A percentile compares a stretch with the other conserved stretches of the same genome.
Conservation (phyloP, 2,888 invertebrate species). For the Netelia virgata region DNA sequence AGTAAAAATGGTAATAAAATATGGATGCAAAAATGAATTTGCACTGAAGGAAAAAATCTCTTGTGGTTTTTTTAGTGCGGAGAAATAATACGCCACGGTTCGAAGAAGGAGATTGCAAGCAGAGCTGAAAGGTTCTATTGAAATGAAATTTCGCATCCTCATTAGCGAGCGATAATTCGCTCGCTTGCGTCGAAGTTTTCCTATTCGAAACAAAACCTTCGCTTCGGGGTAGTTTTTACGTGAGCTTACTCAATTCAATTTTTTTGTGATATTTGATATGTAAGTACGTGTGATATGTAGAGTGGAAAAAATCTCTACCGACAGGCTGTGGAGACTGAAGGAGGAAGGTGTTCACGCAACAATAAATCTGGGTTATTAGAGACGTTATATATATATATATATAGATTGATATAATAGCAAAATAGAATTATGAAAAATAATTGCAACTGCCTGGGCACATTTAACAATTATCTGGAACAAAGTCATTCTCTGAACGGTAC, state of each 20-base stretch:
- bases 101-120: conserved; percentile 25
- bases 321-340: no score
- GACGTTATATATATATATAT: no score
- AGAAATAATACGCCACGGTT: conserved; percentile 29
- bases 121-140: conserved; percentile 48
- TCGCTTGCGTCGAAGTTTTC: conserved; percentile 5
- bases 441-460: no score
- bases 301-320: no score
- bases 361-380: no score
- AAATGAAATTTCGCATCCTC: conserved; percentile 60
- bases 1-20: conserved; percentile 20
- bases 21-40: not conserved
- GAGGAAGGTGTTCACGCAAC: no score
- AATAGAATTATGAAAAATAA: no score
- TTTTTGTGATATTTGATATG: not conserved
- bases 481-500: no score
- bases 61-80: conserved; percentile 7
- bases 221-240: not conserved
- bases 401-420: no score
- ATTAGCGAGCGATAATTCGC: conserved; percentile 42
- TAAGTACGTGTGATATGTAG: no score
- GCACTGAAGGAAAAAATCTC: no score
- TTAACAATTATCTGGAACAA: no score
- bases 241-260: not conserved
- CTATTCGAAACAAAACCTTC: conserved; percentile 21